Evolutionary conservation across 1,140 invertebrate species (phyloP).

Genomic region (Drosophila rufa): DNA sequence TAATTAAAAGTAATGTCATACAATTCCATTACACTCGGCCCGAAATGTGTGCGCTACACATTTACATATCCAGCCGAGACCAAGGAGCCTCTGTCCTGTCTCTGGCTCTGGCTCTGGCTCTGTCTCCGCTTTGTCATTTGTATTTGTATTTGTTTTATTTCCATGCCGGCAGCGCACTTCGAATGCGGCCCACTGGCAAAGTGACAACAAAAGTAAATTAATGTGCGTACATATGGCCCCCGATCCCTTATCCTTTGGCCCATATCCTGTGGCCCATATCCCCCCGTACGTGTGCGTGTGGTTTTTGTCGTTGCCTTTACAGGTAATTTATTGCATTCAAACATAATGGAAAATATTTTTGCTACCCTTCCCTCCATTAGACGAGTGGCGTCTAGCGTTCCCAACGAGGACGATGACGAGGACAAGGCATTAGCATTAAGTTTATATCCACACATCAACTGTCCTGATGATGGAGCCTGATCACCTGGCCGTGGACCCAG

Average conservation of each 20-base stretch:
- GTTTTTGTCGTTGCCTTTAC: conserved; percentile 76
- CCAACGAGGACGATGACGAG: conserved; percentile 38
- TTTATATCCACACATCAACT: conserved; percentile 80
- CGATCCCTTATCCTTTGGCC: conserved; percentile 11
- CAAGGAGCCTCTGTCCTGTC: conserved; percentile 30
- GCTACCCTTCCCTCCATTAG: conserved; percentile 70
- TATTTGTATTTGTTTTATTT: conserved; percentile 78
- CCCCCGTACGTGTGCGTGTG: conserved; percentile 41
- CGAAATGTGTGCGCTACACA: conserved; percentile 80
- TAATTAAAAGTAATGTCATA: conserved; percentile 85
- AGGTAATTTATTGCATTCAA: conserved; percentile 85
- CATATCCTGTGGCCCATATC: conserved; percentile 11
- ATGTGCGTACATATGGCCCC: conserved; percentile 75
- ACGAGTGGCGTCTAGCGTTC: conserved; percentile 2
- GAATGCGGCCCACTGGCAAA: conserved; percentile 82
- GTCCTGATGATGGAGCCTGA: conserved; percentile 50
- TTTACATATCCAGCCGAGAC: conserved; percentile 74
- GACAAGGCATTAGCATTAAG: conserved; percentile 78
- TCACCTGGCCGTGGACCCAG: conserved; percentile 56
- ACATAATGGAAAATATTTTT: conserved; percentile 83
- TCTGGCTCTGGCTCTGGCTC: conserved; percentile 27
- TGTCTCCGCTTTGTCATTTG: conserved; percentile 72
- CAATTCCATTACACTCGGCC: conserved; percentile 80
- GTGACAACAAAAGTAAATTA: conserved; percentile 84
- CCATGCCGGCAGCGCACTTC: conserved; percentile 73